These are phyloP conservation scores for Hypomesus transpacificus DNA, from an alignment of 2,113 vertebrate species.

Conservation along the genomic window DNA sequence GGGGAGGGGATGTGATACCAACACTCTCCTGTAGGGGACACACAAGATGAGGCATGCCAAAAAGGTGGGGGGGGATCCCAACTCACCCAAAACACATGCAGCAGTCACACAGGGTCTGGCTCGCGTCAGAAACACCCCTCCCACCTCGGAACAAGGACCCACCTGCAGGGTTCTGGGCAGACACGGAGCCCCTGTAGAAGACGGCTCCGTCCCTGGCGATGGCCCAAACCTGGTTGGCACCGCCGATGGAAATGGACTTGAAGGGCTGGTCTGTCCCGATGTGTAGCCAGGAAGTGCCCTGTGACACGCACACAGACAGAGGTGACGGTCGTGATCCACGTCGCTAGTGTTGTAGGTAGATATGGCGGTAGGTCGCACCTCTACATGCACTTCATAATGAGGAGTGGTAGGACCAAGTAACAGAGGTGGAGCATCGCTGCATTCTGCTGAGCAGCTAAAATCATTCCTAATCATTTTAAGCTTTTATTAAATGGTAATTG, in stretches of 20 bases:
- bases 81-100: too few species aligned
- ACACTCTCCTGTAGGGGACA: constrained; percentile 81
- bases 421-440: too few species aligned
- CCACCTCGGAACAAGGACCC: constrained; percentile 29
- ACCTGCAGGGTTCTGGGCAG: constrained; percentile 86
- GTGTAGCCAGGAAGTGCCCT: constrained; percentile 95
- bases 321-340: neutral
- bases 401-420: too few species aligned
- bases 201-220: constrained; percentile 89
- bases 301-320: neutral
- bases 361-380: too few species aligned
- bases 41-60: neutral
- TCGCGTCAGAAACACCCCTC: too few species aligned
- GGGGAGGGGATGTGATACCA: constrained; percentile 97
- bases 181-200: constrained; percentile 93
- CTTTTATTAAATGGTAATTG: too few species aligned
- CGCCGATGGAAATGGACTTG: constrained; percentile 85
- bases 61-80: too few species aligned
- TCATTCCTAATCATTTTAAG: too few species aligned
- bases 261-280: constrained; percentile 97
- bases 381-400: too few species aligned
- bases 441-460: too few species aligned
- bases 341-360: neutral
- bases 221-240: constrained; percentile 92
- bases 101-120: too few species aligned